Base-by-base conservation (phyloP, 2,113 vertebrate genomes). In the Zootoca vivipara region DNA sequence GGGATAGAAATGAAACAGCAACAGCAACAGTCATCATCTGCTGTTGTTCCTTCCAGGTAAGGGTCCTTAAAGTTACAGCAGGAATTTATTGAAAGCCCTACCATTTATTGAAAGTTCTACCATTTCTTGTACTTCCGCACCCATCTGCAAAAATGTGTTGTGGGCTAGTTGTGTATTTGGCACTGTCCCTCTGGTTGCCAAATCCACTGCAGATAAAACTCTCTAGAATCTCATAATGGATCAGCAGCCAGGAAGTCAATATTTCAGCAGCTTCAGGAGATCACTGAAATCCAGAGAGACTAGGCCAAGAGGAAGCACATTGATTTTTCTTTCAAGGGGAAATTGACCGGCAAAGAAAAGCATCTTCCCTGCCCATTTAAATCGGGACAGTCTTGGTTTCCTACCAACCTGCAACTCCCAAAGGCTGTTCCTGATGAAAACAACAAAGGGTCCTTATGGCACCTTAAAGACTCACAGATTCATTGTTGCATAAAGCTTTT, bases 291-390 rank as follows among this genome's bases (percentile, higher is more conserved):
- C 84, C 79, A 20, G 79, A 58, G 84, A 82, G 84, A 78, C 78
- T 46, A 40, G 42, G 52, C 78, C 24, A 9, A 62, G 84, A 86
- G 79, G 56, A 83, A 86, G 84, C 78, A 67, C 16, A 90, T 86
- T 89, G 84, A 89, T 89, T 89, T 89, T 80, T 58, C 83, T 86
- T 86, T 86, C 30, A 0, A 75, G 42, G 73, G 77, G 77, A 89
- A 85, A 89, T 74, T 85, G 83, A 56, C 58, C 33, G 75, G 77
- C 83, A 89, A 88, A 52, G 40, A 46, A 10, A 74, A 77, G 84
- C 70, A 33, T 58, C 70, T 52, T 62, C 35, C 24, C 7, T 79
- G n/a, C 78, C 87, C 64, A 46, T 73, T 79, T 85, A 64, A 67
- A 81, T 15, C 26, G 7, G 42, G 72, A 40, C 46, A 22, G 42